Base-by-base conservation (phyloP, 2,797 vertebrate species). In the Acropternis orthonyx region DNA sequence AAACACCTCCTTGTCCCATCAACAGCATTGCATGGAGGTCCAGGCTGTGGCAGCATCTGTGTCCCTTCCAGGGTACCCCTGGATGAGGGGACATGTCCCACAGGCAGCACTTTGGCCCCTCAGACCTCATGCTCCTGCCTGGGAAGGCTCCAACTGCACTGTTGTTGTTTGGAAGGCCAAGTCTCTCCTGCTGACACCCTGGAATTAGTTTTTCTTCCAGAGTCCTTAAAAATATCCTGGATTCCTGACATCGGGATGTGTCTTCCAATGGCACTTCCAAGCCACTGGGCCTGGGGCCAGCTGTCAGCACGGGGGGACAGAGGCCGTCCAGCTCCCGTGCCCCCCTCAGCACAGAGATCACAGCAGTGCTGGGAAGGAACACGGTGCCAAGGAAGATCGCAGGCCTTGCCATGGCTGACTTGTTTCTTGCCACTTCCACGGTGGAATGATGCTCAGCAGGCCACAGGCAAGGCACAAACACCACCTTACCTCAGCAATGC, bases 181-280 rank as follows among this genome's bases (percentile, higher is more conserved):
- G 36, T 41, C 66, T 81, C 86, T 91, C 83, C 80, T 0, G 36
- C 80, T 92, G 93, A 91, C 91, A 85, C 69, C 81, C 39, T 65
- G 92, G 91, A 92, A 92, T 86, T 44, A 92, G 76, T 85, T 91
- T 88, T 75, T 89, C 84, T 94, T 96, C 89, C 86, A 95, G 89
- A 92, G 46, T 24, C 72, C 94, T 95, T 89, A 92, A 94, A 93
- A 96, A 95, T 75, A 94, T 81, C 81, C 67, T 85, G 78, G 80
- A 93, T 89, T 91, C 89, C 91, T 91, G 86, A 94, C 83, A 73
- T 44, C 0, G 1, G 81, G 74, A 92, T 74, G 89, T 51, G 5
- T 81, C 92, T 89, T 94, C 83, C 23, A 51, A 72, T 0, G 9
- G 55, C 2, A 4, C 30, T 92, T 92, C 93, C 88, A 83, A 93